These are phyloP conservation scores for Cuculus canorus DNA, from an alignment of 2,797 vertebrate species.

Conservation along the genomic window DNA sequence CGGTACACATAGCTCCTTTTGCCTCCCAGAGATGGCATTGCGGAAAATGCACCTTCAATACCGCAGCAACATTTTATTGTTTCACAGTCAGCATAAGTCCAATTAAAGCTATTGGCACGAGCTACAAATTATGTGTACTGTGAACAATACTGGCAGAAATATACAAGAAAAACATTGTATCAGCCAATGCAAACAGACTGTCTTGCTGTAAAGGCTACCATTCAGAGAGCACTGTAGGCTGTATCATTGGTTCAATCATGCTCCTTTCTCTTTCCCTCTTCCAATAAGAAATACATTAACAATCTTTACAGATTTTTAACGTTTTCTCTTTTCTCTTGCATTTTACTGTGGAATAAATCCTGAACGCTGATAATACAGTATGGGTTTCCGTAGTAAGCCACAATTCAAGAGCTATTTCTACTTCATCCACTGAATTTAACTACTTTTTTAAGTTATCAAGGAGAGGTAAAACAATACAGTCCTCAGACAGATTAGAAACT, in stretches of 20 bases:
- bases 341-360: background rate
- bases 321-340: background rate
- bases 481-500: background rate
- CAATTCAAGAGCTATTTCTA: background rate
- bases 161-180: background rate
- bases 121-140: background rate
- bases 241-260: background rate
- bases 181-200: background rate
- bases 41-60: background rate
- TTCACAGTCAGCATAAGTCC: background rate
- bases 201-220: background rate
- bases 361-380: background rate
- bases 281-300: background rate
- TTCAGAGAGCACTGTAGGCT: background rate
- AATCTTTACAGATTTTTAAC: background rate
- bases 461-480: background rate
- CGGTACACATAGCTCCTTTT: background rate
- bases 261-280: background rate
- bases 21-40: background rate
- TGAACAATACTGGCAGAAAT: background rate
- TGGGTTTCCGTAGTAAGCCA: background rate
- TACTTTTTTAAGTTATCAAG: background rate
- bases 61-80: background rate
- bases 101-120: background rate
- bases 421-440: background rate